Evolutionary conservation across 2,888 invertebrate genomes (phyloP), one percentile per base, ranked within the genome.

Genomic region (Tubulanus polymorphus): DNA sequence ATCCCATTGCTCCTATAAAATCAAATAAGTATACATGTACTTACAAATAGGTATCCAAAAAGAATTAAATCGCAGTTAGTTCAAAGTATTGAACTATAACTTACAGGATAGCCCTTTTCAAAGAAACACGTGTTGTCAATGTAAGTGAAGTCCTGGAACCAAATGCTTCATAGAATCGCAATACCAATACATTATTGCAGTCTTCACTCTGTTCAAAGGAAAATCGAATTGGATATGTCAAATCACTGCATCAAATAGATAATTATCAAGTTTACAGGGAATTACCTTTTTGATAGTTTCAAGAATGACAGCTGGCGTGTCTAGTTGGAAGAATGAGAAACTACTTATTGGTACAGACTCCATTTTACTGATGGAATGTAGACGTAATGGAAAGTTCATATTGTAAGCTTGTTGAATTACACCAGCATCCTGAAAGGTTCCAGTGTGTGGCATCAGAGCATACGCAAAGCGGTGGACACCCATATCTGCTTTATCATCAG

Each of bases 401-500:
- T 76, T 71, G 59, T 79, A 78, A 3, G 80, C 79, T 37, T 71
- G 66, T 49, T 76, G 72, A 35, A 81, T 77, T 12, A 80, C 79
- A 29, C 77, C 78, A 28, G 80, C 74, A 28, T 72, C 67, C 57
- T 81, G 80, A 52, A 79, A 72, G 20, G 70, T 68, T 29, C 78
- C 79, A 61, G 57, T 60, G 68, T 81, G 80, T 2, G 82, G 81
- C 75, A 81, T 75, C 20, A 82, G 53, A 18, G 80, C 81, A 65
- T 83, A 83, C 23, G 76, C 71, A 63, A 83, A 81, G 15, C 61
- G 63, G 61, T 83, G 82, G 0, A 55, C 56, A 37, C 75, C 74
- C 76, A 82, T 82, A 63, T 83, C 83, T 25, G 81, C 80, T n/a
- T 70, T 70, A 2, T 70, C 70, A 67, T 83, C 82, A 1, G 83